Evolutionary conservation across 2,113 vertebrate genomes (phyloP).

Genomic region (Egretta garzetta): DNA sequence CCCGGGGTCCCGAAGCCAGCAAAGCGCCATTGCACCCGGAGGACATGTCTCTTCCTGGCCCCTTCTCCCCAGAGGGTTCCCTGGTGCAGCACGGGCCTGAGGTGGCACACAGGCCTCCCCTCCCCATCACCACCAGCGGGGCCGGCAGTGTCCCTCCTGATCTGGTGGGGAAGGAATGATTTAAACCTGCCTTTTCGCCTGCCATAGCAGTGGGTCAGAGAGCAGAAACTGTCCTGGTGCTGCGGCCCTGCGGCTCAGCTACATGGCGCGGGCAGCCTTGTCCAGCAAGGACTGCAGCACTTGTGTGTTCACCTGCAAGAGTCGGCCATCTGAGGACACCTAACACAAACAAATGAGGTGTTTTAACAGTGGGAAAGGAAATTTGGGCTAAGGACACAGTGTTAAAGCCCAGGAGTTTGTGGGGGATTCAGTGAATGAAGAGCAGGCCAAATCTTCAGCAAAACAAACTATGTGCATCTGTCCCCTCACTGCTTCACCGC

Average conservation of each 20-base stretch:
- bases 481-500: accelerated
- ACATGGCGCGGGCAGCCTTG: accelerated
- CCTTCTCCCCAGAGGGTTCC: neutral
- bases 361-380: neutral
- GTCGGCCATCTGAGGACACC: neutral
- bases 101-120: neutral
- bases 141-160: neutral
- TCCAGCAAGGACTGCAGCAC: neutral
- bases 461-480: neutral
- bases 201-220: neutral
- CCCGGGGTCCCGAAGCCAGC: accelerated
- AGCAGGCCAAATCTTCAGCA: neutral
- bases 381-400: neutral
- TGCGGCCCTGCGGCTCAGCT: accelerated
- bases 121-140: accelerated
- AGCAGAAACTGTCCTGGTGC: neutral
- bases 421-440: neutral
- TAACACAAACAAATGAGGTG: neutral
- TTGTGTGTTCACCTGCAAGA: neutral
- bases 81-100: accelerated
- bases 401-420: neutral
- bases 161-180: neutral
- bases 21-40: accelerated
- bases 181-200: neutral
- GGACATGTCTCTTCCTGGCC: neutral